Conservation (phyloP, 2,888 invertebrate species). For the Eilema sororculum region DNA sequence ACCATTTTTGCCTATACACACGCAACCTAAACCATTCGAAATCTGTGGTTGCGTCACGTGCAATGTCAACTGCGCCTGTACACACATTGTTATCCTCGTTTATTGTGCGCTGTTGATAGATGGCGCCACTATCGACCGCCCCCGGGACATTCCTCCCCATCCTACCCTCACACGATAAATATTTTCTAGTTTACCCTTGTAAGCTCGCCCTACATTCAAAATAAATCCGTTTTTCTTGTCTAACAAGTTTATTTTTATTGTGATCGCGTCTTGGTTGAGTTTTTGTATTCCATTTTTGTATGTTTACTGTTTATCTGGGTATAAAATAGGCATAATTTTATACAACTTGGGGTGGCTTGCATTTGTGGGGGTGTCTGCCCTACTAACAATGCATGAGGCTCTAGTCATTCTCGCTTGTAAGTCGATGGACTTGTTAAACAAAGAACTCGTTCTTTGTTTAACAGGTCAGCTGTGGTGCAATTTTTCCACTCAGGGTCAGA, state of each 20-base stretch:
- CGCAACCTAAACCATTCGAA: not conserved
- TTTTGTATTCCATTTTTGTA: not conserved
- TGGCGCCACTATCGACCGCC: slow-evolving; percentile 36
- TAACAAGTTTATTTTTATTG: slow-evolving; percentile 44
- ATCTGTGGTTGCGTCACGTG: not conserved
- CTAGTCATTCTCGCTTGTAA: too few species aligned
- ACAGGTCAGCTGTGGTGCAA: too few species aligned
- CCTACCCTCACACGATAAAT: slow-evolving; percentile 37
- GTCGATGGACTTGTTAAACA: too few species aligned
- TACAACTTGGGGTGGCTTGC: too few species aligned
- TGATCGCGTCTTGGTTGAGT: slow-evolving; percentile 14
- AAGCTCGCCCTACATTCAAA: slow-evolving; percentile 33
- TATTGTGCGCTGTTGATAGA: slow-evolving; percentile 42
- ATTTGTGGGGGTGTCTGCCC: too few species aligned
- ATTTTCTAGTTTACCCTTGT: slow-evolving; percentile 40
- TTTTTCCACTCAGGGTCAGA: too few species aligned
- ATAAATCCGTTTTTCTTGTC: slow-evolving; percentile 40
- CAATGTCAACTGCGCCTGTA: slow-evolving; percentile 25
- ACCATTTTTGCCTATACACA: too few species aligned
- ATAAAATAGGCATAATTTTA: too few species aligned
- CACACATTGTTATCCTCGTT: slow-evolving; percentile 43
- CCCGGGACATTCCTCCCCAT: slow-evolving; percentile 17
- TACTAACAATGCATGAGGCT: too few species aligned
- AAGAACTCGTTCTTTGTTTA: too few species aligned
- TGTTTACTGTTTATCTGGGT: too few species aligned